phyloP scores from a whole-genome alignment of 2,888 invertebrate genomes.

The Ormyrus rosae region DNA sequence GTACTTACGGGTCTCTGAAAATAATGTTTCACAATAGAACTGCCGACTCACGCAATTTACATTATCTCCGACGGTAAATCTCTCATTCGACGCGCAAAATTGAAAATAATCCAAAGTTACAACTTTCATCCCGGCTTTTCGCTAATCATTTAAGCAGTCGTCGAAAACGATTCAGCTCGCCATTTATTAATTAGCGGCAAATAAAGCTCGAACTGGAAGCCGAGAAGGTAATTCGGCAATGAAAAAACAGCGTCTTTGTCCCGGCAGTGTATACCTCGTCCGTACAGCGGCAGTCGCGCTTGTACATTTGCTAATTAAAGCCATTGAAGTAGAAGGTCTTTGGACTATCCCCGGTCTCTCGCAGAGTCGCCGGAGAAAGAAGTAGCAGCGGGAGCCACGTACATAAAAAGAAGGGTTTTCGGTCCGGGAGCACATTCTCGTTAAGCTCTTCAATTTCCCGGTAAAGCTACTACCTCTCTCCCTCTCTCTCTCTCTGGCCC shows the following conservation, averaged over 20 bases:
- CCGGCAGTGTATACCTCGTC: background rate
- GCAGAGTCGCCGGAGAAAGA: slow-evolving; percentile 14
- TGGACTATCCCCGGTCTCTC: slow-evolving; percentile 34
- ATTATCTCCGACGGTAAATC: too few relatives aligned
- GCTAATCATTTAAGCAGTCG: too few relatives aligned
- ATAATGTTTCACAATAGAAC: too few relatives aligned
- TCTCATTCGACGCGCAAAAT: too few relatives aligned
- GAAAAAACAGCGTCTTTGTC: slow-evolving; percentile 13
- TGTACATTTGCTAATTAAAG: slow-evolving; percentile 56
- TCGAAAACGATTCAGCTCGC: too few relatives aligned
- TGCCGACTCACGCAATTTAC: too few relatives aligned
- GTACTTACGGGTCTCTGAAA: too few relatives aligned
- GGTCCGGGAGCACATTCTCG: slow-evolving; percentile 49
- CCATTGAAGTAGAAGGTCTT: slow-evolving; percentile 49
- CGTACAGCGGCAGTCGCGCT: slow-evolving; percentile 7
- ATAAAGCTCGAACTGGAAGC: too few relatives aligned
- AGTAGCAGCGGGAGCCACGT: slow-evolving; percentile 23
- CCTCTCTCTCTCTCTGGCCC: background rate
- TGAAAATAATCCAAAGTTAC: too few relatives aligned
- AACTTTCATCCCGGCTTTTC: too few relatives aligned
- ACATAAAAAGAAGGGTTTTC: slow-evolving; percentile 48
- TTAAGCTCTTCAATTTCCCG: slow-evolving; percentile 56
- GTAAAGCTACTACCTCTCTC: slow-evolving; percentile 29
- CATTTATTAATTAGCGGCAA: too few relatives aligned
- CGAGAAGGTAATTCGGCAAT: too few relatives aligned